Conservation (phyloP, 2,113 vertebrate genomes). For the Genyomyrus donnyi region DNA sequence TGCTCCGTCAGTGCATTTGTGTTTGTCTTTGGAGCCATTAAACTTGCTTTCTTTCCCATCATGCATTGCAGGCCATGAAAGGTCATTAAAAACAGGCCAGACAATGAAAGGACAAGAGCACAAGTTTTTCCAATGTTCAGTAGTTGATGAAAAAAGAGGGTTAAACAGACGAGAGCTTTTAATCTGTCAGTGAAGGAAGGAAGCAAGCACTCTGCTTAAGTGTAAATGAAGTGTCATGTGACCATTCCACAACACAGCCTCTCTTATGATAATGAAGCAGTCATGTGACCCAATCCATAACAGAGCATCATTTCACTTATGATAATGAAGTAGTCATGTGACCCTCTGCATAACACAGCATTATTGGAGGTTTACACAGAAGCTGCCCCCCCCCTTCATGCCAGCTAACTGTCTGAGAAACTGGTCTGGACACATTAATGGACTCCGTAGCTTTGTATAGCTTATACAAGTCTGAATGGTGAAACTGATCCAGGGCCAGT, state of each 20-base stretch:
- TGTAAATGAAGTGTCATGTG: not conserved
- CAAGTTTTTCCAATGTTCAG: not conserved
- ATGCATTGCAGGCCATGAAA: not conserved
- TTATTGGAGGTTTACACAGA: not conserved
- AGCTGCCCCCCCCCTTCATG: not conserved
- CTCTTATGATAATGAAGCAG: not conserved
- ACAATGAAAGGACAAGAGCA: not conserved
- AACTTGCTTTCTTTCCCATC: not conserved
- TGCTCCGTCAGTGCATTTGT: not conserved
- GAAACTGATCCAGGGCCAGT: not conserved
- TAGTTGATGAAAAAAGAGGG: not conserved
- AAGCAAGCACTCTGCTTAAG: not conserved
- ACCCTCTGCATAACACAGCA: not conserved
- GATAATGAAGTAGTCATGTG: not conserved
- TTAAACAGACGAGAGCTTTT: not conserved
- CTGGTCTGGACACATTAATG: not conserved
- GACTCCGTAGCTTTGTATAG: not conserved
- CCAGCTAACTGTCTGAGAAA: not conserved
- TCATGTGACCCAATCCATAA: not conserved
- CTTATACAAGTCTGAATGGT: not conserved
- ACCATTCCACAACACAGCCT: not conserved
- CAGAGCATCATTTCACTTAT: not conserved
- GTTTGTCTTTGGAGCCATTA: not conserved
- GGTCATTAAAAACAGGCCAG: not conserved
- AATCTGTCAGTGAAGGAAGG: not conserved